Conservation (phyloP, 2,888 invertebrate species). For the Pheosia tremula region DNA sequence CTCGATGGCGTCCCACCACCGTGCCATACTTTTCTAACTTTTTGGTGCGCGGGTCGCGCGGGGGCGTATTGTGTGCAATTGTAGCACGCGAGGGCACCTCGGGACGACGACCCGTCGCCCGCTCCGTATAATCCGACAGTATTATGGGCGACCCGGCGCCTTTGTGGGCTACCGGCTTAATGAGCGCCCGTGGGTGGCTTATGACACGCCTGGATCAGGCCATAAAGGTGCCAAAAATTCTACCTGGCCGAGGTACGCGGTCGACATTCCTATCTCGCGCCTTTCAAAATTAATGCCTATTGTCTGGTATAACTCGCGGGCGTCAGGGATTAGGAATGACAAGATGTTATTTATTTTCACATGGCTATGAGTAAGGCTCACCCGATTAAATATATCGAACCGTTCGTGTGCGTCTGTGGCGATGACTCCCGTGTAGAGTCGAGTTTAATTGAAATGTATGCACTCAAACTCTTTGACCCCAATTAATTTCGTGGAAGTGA, state of each 20-base stretch:
- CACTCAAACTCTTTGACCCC: constrained; percentile 80
- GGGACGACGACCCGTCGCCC: constrained; percentile 72
- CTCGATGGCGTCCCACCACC: constrained; percentile 41
- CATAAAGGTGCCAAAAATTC: constrained; percentile 81
- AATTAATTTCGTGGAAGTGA: constrained; percentile 81
- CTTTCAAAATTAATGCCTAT: constrained; percentile 80
- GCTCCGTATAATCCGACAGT: constrained; percentile 77
- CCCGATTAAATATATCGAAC: constrained; percentile 30
- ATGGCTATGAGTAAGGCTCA: constrained; percentile 26
- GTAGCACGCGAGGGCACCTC: constrained; percentile 78
- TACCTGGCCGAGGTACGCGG: constrained; percentile 73
- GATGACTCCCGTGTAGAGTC: constrained; percentile 56
- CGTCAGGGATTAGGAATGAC: constrained; percentile 58
- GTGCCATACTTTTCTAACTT: constrained; percentile 80
- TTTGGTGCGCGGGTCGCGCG: constrained; percentile 74
- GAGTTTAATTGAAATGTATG: constrained; percentile 79
- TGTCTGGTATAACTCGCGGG: constrained; percentile 59
- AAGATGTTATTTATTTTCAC: constrained; percentile 41
- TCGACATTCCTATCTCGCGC: constrained; percentile 77
- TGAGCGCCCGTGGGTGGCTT: constrained; percentile 81
- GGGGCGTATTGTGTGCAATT: constrained; percentile 79
- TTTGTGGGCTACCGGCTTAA: constrained; percentile 82
- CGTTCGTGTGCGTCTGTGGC: constrained; percentile 39
- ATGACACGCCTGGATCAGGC: constrained; percentile 81
- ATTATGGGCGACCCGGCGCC: constrained; percentile 76